Evolutionary conservation across 2,113 vertebrate genomes (phyloP).

Genomic region (Mesembrinibis cayennensis): DNA sequence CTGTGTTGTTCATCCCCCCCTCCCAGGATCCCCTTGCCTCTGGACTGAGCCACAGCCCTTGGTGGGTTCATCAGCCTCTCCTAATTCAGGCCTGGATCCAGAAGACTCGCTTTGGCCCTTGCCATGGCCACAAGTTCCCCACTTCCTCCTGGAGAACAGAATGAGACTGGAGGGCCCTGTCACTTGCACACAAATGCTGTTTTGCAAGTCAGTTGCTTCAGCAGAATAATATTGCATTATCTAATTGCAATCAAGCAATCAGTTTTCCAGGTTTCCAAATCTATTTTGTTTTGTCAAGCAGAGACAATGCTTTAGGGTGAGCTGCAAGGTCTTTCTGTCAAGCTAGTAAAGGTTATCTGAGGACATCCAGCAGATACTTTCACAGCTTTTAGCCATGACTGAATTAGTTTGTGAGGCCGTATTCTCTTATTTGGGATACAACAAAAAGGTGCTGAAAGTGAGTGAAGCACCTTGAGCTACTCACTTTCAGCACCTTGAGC

Average conservation of each 20-base stretch:
- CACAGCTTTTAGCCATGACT: not conserved
- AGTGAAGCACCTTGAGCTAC: no score
- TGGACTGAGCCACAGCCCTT: not conserved
- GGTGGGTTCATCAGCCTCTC: accelerated
- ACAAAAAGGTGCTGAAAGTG: no score
- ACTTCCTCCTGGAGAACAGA: not conserved
- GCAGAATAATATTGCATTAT: not conserved
- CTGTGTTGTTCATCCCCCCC: not conserved
- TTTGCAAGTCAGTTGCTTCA: not conserved
- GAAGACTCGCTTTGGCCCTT: not conserved
- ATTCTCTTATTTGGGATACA: not conserved
- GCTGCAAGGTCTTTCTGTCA: not conserved
- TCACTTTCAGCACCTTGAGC: not conserved
- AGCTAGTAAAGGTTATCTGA: not conserved
- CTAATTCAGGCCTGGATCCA: not conserved
- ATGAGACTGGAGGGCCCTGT: not conserved
- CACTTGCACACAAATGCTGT: accelerated
- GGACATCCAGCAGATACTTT: not conserved
- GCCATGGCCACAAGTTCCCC: accelerated
- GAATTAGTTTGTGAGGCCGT: not conserved
- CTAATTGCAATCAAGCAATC: conserved; percentile 1
- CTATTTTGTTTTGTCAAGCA: not conserved
- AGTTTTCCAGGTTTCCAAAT: not conserved
- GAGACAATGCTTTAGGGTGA: not conserved
- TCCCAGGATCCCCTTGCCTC: not conserved